Evolutionary conservation across 2,797 vertebrate genomes (phyloP).

Genomic region (Coracias cyanogaster): DNA sequence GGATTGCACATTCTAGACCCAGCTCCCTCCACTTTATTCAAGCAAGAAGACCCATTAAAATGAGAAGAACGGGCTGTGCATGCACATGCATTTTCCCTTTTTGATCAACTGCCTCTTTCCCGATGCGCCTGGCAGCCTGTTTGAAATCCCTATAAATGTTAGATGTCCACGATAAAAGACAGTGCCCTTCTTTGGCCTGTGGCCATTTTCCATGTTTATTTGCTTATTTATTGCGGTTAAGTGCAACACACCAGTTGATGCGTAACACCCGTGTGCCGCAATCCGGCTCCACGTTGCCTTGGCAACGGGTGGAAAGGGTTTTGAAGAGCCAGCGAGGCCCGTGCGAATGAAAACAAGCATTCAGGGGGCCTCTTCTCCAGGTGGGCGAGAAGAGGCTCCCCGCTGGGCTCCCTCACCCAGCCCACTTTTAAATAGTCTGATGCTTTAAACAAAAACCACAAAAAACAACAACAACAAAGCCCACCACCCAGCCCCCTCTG

Average conservation of each 20-base stretch:
- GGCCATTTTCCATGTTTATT: constrained; percentile 46
- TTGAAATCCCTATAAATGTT: constrained; percentile 42
- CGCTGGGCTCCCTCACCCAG: constrained; percentile 46
- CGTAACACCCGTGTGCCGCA: constrained; percentile 63
- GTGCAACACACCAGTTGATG: constrained; percentile 35
- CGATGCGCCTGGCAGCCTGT: neutral
- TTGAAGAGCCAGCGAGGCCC: constrained; percentile 68
- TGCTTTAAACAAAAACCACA: constrained; percentile 60
- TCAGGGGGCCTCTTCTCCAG: constrained; percentile 52
- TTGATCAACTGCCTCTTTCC: constrained; percentile 24
- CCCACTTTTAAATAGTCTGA: constrained; percentile 35
- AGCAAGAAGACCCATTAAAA: constrained; percentile 33
- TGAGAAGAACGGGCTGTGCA: neutral
- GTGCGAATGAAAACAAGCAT: constrained; percentile 60
- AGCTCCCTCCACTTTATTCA: neutral
- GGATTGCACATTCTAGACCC: neutral
- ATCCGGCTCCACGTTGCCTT: constrained; percentile 70
- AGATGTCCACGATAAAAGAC: constrained; percentile 51
- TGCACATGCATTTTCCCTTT: constrained; percentile 17
- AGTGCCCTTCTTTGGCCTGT: neutral
- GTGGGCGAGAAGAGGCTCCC: constrained; percentile 66
- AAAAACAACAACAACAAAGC: constrained; percentile 43
- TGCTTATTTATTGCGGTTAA: constrained; percentile 65
- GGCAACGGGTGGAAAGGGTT: constrained; percentile 72
- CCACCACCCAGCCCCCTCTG: constrained; percentile 5